Evolutionary conservation across 1,140 invertebrate genomes (phyloP), one percentile per base, ranked within the genome.

Genomic region (Melitaea cinxia): DNA sequence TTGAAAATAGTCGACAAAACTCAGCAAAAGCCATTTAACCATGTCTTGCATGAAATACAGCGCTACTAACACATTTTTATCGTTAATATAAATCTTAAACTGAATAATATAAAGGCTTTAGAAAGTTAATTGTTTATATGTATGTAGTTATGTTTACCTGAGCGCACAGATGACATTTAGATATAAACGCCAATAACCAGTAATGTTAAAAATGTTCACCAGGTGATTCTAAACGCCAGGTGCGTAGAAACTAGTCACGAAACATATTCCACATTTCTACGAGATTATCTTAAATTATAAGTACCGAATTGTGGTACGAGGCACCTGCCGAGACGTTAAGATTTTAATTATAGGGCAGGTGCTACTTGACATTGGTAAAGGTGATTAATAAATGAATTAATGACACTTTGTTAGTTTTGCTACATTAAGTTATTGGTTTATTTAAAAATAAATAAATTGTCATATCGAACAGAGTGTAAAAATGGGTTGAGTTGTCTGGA

Each of bases 161-260:
- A n/a, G n/a, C n/a, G n/a, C n/a, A n/a, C n/a, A n/a, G n/a, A n/a
- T n/a, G n/a, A n/a, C n/a, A n/a, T 5, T 19, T 42, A 9, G 17
- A 47, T 9, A 23, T 23, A 47, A 21, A 47, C 10, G 23, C 42
- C 7, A 47, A 12, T 47, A 23, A 35, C 28, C 14, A 7, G 24
- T 35, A 33, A 54, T 4, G 14, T 33, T 21, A 35, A 54, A 33
- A 12, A 45, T 19, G 5, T n/a, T 3, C 17, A 37, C 50, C 60
- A 55, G 52, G 50, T 62, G 60, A 30, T 53, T 6, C 23, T 57
- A 30, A 24, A 24, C 37, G 15, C 49, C 59, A 54, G 50, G 24
- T 62, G 60, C 60, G 50, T 24, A 12, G n/a, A 33, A 54, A 62
- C 60, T 62, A 62, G 60, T 54, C 50, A 14, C 12, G 37, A 56